A percentile compares a stretch with the other conserved stretches of the same genome.
Conservation (phyloP, 2,888 invertebrate species). For the Dascillus cervinus region DNA sequence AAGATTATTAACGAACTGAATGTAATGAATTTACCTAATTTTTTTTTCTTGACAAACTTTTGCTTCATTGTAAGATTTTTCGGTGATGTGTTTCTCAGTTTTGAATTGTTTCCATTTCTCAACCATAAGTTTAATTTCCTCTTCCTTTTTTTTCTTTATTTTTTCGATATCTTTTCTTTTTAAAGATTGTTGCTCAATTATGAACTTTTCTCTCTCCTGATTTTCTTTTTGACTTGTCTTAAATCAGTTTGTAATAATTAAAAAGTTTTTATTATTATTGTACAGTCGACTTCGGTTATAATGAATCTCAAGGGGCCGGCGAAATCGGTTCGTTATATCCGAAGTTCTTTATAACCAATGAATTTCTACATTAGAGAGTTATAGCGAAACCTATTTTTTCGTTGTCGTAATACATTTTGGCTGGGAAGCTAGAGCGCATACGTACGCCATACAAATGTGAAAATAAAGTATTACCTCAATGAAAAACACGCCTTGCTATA, state of each 20-base stretch:
- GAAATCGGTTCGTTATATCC: no score
- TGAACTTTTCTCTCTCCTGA: constrained; percentile 8
- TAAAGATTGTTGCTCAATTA: constrained; percentile 28
- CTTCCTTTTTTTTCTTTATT: constrained; percentile 22
- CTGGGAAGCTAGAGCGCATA: no score
- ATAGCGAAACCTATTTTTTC: no score
- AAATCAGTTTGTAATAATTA: background rate
- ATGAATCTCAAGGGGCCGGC: no score
- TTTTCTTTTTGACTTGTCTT: constrained; percentile 10
- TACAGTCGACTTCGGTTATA: no score
- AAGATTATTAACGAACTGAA: no score
- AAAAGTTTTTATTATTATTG: background rate
- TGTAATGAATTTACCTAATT: constrained; percentile 11
- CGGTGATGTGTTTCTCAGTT: constrained; percentile 11
- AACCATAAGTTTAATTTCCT: constrained; percentile 25
- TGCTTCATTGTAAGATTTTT: no score
- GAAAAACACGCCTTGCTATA: no score
- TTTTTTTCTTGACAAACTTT: constrained; percentile 16
- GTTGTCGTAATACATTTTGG: no score
- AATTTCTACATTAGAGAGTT: background rate
- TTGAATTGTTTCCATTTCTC: constrained; percentile 24
- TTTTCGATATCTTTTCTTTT: constrained; percentile 30
- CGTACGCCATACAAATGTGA: no score
- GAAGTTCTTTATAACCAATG: constrained; percentile 1
- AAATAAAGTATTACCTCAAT: no score